phyloP scores from a whole-genome alignment of 35 echinoderm and acorn worm genomes.

The Ptychodera flava region DNA sequence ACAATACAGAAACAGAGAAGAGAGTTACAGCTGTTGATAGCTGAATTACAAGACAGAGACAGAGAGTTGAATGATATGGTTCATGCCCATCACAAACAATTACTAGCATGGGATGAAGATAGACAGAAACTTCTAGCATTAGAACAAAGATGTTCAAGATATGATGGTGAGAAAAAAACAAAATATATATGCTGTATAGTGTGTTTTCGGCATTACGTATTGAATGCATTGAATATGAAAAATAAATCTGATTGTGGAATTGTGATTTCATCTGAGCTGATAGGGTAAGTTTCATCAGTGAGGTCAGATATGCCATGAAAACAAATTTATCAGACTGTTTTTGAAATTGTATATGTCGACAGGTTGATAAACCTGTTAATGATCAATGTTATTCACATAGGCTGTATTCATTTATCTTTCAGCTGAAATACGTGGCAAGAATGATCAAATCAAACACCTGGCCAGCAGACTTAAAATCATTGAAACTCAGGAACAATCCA shows the following conservation, averaged over 20 bases:
- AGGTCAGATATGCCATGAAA: too few species aligned
- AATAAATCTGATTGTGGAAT: too few species aligned
- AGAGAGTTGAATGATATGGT: constrained; percentile 99
- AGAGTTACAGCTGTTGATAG: constrained; percentile 83
- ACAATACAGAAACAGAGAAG: constrained; percentile 94
- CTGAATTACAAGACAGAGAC: constrained; percentile 89
- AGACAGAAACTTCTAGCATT: constrained; percentile 76
- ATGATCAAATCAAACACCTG: constrained; percentile 73
- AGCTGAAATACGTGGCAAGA: constrained; percentile 77
- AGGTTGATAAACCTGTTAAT: too few species aligned
- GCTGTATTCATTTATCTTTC: too few species aligned
- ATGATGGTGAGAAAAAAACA: constrained; percentile 81
- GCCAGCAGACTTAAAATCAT: constrained; percentile 84
- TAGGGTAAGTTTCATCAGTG: too few species aligned
- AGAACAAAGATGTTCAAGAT: constrained; percentile 68
- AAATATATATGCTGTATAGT: too few species aligned
- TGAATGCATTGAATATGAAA: too few species aligned
- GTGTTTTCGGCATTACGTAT: too few species aligned
- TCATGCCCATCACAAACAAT: constrained; percentile 88
- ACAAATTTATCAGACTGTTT: too few species aligned
- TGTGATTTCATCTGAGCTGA: too few species aligned
- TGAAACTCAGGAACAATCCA: constrained; percentile 91
- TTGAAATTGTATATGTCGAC: too few species aligned
- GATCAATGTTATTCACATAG: too few species aligned
- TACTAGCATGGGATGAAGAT: constrained; percentile 95